phyloP scores from a whole-genome alignment of 2,113 vertebrate genomes.

The Elephantulus edwardii region DNA sequence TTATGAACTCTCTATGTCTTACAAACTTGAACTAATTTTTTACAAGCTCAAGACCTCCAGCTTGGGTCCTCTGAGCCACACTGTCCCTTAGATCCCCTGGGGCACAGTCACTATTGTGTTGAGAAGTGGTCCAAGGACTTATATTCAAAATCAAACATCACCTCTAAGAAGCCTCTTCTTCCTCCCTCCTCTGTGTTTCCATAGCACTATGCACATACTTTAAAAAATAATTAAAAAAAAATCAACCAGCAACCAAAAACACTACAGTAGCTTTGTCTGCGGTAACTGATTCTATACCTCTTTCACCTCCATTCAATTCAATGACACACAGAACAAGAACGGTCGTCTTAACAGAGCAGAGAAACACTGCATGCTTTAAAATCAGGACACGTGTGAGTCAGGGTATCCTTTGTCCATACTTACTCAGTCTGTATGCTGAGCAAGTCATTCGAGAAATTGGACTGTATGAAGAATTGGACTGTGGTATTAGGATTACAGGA shows the following conservation, averaged over 20 bases:
- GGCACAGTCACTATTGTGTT: neutral
- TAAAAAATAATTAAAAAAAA: no score
- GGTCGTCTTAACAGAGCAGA: no score
- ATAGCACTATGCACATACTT: accelerated
- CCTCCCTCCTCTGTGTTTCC: neutral
- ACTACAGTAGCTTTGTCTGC: neutral
- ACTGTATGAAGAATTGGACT: no score
- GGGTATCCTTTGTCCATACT: no score
- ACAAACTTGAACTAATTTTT: neutral
- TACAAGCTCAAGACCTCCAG: neutral
- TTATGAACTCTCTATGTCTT: neutral
- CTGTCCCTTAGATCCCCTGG: neutral
- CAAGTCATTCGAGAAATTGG: no score
- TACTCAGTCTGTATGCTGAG: no score
- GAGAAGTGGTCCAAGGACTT: neutral
- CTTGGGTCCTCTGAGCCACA: no score
- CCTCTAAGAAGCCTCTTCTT: neutral
- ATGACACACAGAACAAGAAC: no score
- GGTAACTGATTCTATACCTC: neutral
- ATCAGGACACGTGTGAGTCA: no score
- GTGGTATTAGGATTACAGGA: no score
- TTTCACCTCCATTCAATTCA: neutral
- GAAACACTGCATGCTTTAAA: no score
- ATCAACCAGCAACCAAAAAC: no score
- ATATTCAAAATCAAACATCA: neutral